Conservation (phyloP, 2,113 vertebrate genomes). For the Corapipo altera region DNA sequence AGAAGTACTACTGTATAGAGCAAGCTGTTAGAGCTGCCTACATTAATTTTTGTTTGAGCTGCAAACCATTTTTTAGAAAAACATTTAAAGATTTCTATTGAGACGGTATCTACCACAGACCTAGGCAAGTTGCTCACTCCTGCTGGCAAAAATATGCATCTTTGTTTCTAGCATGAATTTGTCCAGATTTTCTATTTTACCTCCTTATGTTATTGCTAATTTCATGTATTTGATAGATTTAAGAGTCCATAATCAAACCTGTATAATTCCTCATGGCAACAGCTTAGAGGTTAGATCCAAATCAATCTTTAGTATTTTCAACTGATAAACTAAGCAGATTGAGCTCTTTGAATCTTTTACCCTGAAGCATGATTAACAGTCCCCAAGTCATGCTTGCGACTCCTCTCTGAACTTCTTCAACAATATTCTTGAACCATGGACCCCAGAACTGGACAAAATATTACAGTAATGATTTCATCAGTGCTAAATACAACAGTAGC, state of each 20-base stretch:
- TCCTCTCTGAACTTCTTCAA: conserved; percentile 50
- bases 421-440: conserved; percentile 47
- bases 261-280: neutral
- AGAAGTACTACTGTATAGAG: neutral
- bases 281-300: conserved; percentile 22
- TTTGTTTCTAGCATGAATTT: neutral
- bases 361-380: conserved; percentile 38
- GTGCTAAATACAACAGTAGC: conserved; percentile 63
- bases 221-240: conserved; percentile 1
- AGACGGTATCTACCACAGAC: neutral
- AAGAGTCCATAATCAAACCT: neutral
- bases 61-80: neutral
- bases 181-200: neutral
- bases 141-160: neutral
- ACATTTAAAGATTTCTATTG: neutral
- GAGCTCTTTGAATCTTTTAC: conserved; percentile 36
- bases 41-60: neutral
- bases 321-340: conserved; percentile 29
- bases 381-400: conserved; percentile 15
- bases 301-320: conserved; percentile 34
- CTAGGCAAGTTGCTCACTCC: neutral
- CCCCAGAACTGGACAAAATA: conserved; percentile 40
- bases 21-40: neutral
- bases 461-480: conserved; percentile 66
- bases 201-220: neutral